Evolutionary conservation across 2,797 vertebrate genomes (phyloP).

Genomic region (Adelosebastes latens): DNA sequence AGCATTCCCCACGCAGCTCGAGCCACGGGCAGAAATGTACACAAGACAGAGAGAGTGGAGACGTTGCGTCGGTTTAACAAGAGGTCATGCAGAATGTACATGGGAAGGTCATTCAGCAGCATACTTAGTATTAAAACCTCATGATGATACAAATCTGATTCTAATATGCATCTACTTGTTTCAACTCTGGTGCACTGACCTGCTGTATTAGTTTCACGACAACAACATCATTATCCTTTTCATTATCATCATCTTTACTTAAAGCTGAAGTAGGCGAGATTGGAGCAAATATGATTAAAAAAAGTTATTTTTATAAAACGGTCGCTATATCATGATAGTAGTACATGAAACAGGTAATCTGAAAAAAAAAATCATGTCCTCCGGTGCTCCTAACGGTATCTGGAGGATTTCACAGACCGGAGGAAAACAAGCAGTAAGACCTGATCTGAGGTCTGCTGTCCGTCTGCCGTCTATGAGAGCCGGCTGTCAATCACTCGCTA

Average conservation of each 20-base stretch:
- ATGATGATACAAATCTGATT: neutral
- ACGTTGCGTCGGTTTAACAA: neutral
- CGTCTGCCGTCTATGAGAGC: too few species aligned
- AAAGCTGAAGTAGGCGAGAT: too few species aligned
- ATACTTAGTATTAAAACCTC: neutral
- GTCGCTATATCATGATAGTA: too few species aligned
- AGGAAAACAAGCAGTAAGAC: too few species aligned
- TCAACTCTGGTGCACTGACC: neutral
- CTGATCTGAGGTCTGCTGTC: too few species aligned
- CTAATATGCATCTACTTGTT: neutral
- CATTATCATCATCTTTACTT: neutral
- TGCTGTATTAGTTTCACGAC: neutral
- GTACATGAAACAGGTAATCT: too few species aligned
- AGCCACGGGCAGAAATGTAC: conserved; percentile 1
- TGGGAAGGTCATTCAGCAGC: neutral
- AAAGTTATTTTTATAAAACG: too few species aligned
- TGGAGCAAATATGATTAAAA: too few species aligned
- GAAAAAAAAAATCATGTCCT: too few species aligned
- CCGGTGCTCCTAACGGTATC: too few species aligned
- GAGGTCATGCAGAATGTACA: neutral
- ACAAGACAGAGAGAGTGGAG: neutral
- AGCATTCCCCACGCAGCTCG: conserved; percentile 10
- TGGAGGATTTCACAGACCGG: too few species aligned
- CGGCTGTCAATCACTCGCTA: too few species aligned
- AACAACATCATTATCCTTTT: neutral